Conservation (phyloP, 2,888 invertebrate species). For the Ectobius pallidus region DNA sequence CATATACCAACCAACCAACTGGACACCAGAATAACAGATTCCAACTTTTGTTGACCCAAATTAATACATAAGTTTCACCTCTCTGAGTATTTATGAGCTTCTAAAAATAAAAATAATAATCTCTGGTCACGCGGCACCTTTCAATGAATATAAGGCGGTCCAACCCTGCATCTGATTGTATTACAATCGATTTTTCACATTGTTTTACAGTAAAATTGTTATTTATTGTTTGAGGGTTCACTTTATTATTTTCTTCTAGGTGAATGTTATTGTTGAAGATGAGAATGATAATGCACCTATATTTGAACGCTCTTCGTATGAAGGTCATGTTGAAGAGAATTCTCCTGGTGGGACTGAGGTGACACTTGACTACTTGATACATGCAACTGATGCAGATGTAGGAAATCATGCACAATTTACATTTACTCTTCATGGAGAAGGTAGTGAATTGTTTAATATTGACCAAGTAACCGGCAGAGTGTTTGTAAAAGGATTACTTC, state of each 20-base stretch:
- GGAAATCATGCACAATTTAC: slow-evolving; percentile 72
- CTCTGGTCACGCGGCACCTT: too few species aligned
- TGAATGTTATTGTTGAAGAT: slow-evolving; percentile 80
- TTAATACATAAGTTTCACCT: too few species aligned
- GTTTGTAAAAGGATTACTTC: slow-evolving; percentile 59
- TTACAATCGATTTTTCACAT: too few species aligned
- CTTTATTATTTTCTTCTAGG: slow-evolving; percentile 48
- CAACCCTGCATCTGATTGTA: too few species aligned
- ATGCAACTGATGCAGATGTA: slow-evolving; percentile 73
- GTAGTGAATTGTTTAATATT: slow-evolving; percentile 73
- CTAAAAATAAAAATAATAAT: too few species aligned
- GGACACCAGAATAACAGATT: too few species aligned
- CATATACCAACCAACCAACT: too few species aligned
- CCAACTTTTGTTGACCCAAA: too few species aligned
- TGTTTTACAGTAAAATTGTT: too few species aligned
- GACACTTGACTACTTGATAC: slow-evolving; percentile 69
- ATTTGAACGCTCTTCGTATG: slow-evolving; percentile 74
- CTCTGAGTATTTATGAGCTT: too few species aligned
- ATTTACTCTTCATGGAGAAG: slow-evolving; percentile 74
- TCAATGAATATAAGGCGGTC: too few species aligned
- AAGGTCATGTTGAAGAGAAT: slow-evolving; percentile 81
- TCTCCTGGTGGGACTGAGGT: slow-evolving; percentile 72
- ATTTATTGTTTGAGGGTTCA: background rate
- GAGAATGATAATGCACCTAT: slow-evolving; percentile 87
- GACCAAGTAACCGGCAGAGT: slow-evolving; percentile 69